Evolutionary conservation across 2,888 invertebrate species (phyloP).

Genomic region (Dioctria rufipes): DNA sequence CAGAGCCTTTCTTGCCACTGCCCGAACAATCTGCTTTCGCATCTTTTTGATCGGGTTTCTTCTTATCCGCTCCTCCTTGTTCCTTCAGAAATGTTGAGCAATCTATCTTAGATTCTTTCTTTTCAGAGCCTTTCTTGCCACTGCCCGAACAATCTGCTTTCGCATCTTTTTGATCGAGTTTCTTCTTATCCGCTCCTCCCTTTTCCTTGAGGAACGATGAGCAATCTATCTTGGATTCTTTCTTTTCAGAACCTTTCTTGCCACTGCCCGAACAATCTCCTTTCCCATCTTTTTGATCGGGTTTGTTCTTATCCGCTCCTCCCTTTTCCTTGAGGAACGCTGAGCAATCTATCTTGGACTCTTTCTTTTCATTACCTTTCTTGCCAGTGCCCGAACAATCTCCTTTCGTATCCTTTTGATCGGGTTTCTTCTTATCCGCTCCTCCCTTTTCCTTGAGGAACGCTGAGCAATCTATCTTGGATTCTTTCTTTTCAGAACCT

Average conservation of each 20-base stretch:
- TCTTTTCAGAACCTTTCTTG: neutral
- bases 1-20: neutral
- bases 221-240: neutral
- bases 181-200: neutral
- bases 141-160: no score
- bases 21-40: neutral
- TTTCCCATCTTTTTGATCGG: neutral
- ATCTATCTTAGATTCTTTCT: neutral
- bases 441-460: neutral
- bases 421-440: neutral
- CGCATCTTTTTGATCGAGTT: no score
- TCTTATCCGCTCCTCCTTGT: neutral
- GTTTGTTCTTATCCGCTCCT: neutral
- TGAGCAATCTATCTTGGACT: constrained; percentile 14
- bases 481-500: neutral
- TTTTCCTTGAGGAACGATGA: neutral
- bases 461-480: neutral
- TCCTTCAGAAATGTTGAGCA: neutral
- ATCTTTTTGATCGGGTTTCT: neutral
- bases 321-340: neutral
- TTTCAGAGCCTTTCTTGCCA: neutral
- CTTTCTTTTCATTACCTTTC: neutral
- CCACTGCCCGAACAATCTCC: no score
- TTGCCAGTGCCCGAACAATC: neutral
- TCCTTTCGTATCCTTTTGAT: neutral